A percentile compares a stretch with the other conserved stretches of the same genome.
Evolutionary conservation across 1,140 invertebrate species (phyloP).

Genomic region (Eulimnadia texana): DNA sequence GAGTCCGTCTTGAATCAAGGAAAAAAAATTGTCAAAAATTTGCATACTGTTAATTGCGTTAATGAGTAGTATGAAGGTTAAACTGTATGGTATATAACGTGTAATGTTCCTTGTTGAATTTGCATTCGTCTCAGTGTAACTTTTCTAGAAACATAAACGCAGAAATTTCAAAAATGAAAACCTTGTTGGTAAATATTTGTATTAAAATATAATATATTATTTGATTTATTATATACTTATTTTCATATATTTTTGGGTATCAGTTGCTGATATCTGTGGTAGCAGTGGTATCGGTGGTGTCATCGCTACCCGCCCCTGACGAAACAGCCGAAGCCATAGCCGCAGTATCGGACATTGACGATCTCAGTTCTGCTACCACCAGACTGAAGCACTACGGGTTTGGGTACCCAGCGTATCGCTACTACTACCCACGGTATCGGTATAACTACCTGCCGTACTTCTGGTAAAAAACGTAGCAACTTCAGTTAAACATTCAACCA

Average conservation of each 20-base stretch:
- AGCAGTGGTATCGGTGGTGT: background rate
- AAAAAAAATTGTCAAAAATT: no score
- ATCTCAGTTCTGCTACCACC: background rate
- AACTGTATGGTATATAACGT: background rate
- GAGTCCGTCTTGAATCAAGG: no score
- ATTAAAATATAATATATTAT: no score
- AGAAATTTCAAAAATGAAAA: background rate
- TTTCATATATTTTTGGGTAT: background rate
- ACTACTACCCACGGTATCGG: background rate
- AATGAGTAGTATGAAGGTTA: no score
- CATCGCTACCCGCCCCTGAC: background rate
- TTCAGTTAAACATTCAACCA: no score
- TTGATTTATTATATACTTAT: no score
- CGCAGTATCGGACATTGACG: background rate
- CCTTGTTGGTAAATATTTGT: background rate
- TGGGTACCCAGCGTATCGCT: background rate
- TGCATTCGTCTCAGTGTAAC: background rate
- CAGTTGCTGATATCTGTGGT: background rate
- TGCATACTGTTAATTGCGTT: no score
- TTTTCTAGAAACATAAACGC: background rate
- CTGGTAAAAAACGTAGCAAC: background rate
- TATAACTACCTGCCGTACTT: background rate
- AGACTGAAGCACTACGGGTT: background rate
- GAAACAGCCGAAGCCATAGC: background rate
- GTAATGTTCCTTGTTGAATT: background rate